A percentile compares a stretch with the other conserved stretches of the same genome.
Conservation (phyloP, 2,113 vertebrate species). For the Cyphomyrus plagiostoma region DNA sequence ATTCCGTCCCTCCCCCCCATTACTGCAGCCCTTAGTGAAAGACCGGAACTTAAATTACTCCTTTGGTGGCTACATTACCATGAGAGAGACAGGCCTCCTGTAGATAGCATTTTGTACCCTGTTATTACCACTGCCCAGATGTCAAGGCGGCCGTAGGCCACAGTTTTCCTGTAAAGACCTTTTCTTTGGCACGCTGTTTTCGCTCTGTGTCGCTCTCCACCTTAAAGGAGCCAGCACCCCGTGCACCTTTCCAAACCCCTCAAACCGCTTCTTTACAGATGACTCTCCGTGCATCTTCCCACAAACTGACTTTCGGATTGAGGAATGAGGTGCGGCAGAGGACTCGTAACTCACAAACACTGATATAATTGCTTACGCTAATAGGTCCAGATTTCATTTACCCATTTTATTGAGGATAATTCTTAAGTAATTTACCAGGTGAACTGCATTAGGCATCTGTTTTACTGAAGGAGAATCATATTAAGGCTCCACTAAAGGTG, state of each 20-base stretch:
- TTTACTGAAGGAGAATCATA: slow-evolving; percentile 34
- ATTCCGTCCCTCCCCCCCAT: not conserved
- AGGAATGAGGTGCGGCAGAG: not conserved
- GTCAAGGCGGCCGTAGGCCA: slow-evolving; percentile 45
- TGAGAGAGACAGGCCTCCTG: slow-evolving; percentile 57
- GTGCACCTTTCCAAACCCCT: not conserved
- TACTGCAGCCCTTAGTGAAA: slow-evolving; percentile 16
- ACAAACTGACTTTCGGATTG: not conserved
- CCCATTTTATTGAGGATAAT: slow-evolving; percentile 46
- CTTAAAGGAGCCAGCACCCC: not conserved
- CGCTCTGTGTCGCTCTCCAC: not conserved
- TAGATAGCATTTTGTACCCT: slow-evolving; percentile 56
- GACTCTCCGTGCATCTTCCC: not conserved
- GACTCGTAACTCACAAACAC: slow-evolving; percentile 24
- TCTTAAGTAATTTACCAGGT: slow-evolving; percentile 56
- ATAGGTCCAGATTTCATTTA: slow-evolving; percentile 50
- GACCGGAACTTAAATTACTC: slow-evolving; percentile 43
- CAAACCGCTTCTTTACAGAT: not conserved
- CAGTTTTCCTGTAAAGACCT: not conserved
- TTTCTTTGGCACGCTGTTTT: not conserved
- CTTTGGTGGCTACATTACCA: slow-evolving; percentile 62
- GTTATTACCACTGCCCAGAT: slow-evolving; percentile 66
- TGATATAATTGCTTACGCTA: slow-evolving; percentile 45
- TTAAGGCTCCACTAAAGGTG: not conserved
- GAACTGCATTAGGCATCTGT: slow-evolving; percentile 56